A percentile compares a stretch with the other conserved stretches of the same genome.
These are phyloP conservation scores for Ganaspis brasiliensis DNA, from an alignment of 2,888 invertebrate species.

Conservation along the genomic window DNA sequence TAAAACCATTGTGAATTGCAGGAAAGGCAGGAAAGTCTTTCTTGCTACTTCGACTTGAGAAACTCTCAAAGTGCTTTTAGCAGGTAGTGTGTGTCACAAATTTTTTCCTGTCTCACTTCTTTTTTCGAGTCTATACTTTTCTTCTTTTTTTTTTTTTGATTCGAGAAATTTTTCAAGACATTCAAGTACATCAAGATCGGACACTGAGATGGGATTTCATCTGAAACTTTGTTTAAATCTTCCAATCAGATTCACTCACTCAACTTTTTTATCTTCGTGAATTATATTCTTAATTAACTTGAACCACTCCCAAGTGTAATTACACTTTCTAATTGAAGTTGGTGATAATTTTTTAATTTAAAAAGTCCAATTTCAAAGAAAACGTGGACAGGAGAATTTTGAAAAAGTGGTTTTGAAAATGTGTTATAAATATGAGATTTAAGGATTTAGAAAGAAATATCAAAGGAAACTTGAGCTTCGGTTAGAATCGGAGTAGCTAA, in stretches of 20 bases:
- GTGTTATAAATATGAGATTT: too few relatives aligned
- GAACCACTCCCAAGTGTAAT: not conserved
- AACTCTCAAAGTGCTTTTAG: constrained; percentile 50
- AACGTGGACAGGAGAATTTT: not conserved
- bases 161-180: not conserved
- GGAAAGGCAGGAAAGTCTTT: constrained; percentile 49
- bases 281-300: constrained; percentile 10
- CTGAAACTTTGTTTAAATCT: constrained; percentile 3
- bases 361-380: not conserved
- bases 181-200: not conserved
- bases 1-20: constrained; percentile 62
- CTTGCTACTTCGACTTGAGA: constrained; percentile 47
- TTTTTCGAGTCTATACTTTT: not conserved
- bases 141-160: too few relatives aligned
- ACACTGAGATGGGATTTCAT: not conserved
- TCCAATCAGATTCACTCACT: not conserved
- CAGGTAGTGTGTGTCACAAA: constrained; percentile 19
- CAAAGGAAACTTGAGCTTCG: not conserved
- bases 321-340: not conserved
- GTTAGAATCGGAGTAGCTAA: constrained; percentile 1
- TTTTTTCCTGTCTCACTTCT: not conserved
- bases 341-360: not conserved
- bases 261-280: constrained; percentile 12
- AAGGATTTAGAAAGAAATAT: too few relatives aligned
- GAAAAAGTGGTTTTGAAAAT: constrained; percentile 1